Evolutionary conservation across 2,888 invertebrate species (phyloP), one percentile per base, ranked within the genome.

Genomic region (Pantelozetes paolii): DNA sequence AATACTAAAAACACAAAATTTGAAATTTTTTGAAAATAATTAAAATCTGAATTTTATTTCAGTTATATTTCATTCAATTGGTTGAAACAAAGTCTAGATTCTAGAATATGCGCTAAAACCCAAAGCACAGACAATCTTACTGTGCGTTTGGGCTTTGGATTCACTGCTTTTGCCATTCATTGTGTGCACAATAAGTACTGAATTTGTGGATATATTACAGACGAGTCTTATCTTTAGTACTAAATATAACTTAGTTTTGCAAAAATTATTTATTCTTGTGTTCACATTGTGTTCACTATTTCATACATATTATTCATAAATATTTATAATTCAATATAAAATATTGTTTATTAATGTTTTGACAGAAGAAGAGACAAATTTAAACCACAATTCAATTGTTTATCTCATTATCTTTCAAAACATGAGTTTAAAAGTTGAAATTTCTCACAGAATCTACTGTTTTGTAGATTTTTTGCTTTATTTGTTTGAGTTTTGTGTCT

Each of bases 321-420:
- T 45, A 45, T 45, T 45, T 45, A 45, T 45, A 45, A 45, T 45
- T 45, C 45, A 36, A 45, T 45, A 45, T 45, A 45, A 45, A 13
- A 45, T 13, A 13, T 15, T 15, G 15, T 45, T 45, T 15, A 45
- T 18, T 45, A 6, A 15, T 45, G 45, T 45, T 45, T 45, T 45
- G 45, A 45, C 2, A 45, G 45, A n/a, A n/a, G n/a, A n/a, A 36
- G 36, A 36, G 36, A 36, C 36, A 8, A 36, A 36, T 36, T 36
- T 36, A 36, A 36, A 36, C 36, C 11, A 36, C 6, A 36, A 8
- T 36, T 36, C 36, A 8, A 36, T 36, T 36, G 36, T 36, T 36
- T 36, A 36, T n/a, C n/a, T n/a, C n/a, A n/a, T n/a, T n/a, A n/a
- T n/a, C n/a, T n/a, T n/a, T n/a, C n/a, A n/a, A n/a, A n/a, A n/a